A percentile compares a stretch with the other conserved stretches of the same genome.
Evolutionary conservation across 2,797 vertebrate species (phyloP).

Genomic region (Melopsittacus undulatus): DNA sequence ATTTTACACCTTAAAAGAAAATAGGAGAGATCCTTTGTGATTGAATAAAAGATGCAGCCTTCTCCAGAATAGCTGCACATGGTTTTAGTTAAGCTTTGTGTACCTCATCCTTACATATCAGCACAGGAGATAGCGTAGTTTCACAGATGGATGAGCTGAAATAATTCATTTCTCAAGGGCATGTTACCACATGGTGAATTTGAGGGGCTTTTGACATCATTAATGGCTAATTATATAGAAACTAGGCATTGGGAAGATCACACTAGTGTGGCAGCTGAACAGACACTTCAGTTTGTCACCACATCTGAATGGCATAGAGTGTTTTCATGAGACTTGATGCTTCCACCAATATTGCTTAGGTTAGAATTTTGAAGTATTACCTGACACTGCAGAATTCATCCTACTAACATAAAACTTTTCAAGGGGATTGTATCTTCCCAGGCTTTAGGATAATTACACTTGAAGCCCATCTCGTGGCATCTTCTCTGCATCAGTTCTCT

Average conservation of each 20-base stretch:
- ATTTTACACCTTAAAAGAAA: background rate
- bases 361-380: background rate
- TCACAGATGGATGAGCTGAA: background rate
- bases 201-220: background rate
- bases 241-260: background rate
- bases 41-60: background rate
- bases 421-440: background rate
- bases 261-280: background rate
- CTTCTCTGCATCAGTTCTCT: background rate
- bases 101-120: background rate
- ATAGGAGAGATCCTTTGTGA: background rate
- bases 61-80: background rate
- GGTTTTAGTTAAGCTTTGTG: background rate
- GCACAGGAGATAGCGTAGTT: background rate
- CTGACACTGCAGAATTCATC: background rate
- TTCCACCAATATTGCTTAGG: background rate
- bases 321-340: background rate
- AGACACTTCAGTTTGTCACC: background rate
- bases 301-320: background rate
- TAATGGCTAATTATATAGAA: background rate
- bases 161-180: background rate
- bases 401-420: background rate
- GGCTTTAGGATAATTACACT: background rate
- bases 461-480: background rate
- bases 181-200: background rate